Evolutionary conservation across 2,113 vertebrate species (phyloP).

Genomic region (Oreochromis niloticus): DNA sequence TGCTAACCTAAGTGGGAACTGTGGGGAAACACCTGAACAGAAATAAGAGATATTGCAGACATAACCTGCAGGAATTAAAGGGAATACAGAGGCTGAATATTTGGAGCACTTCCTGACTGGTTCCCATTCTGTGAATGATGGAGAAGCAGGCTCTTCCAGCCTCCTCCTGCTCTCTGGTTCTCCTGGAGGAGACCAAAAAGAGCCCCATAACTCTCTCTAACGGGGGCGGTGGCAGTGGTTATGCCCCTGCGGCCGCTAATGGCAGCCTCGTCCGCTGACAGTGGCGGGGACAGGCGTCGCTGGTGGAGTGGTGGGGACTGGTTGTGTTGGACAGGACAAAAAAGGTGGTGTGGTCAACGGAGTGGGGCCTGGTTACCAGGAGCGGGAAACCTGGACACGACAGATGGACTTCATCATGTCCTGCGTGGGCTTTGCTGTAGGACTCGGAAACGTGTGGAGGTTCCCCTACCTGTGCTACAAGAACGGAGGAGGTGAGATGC

Average conservation of each 20-base stretch:
- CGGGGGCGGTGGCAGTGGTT: neutral
- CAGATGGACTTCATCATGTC: constrained; percentile 98
- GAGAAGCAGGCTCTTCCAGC: constrained; percentile 62
- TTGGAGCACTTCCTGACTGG: neutral
- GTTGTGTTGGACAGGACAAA: constrained; percentile 13
- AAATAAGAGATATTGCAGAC: neutral
- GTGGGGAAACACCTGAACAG: neutral
- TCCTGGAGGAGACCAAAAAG: constrained; percentile 69
- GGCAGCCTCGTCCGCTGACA: constrained; percentile 26
- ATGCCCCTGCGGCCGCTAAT: constrained; percentile 29
- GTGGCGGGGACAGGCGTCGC: neutral
- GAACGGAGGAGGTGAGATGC: constrained; percentile 83
- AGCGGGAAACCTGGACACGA: constrained; percentile 87
- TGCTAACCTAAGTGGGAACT: neutral
- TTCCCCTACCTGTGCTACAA: constrained; percentile 91
- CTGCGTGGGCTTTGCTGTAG: constrained; percentile 87
- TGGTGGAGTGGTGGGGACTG: neutral
- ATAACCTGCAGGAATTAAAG: neutral
- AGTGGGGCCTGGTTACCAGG: constrained; percentile 38
- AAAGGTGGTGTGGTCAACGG: neutral
- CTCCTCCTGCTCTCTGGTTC: constrained; percentile 60
- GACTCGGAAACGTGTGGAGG: constrained; percentile 86
- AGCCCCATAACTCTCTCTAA: constrained; percentile 59
- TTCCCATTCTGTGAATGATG: constrained; percentile 27
- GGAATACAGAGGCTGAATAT: neutral